phyloP scores from a whole-genome alignment of 2,888 invertebrate genomes.

The Melinaea menophilus region DNA sequence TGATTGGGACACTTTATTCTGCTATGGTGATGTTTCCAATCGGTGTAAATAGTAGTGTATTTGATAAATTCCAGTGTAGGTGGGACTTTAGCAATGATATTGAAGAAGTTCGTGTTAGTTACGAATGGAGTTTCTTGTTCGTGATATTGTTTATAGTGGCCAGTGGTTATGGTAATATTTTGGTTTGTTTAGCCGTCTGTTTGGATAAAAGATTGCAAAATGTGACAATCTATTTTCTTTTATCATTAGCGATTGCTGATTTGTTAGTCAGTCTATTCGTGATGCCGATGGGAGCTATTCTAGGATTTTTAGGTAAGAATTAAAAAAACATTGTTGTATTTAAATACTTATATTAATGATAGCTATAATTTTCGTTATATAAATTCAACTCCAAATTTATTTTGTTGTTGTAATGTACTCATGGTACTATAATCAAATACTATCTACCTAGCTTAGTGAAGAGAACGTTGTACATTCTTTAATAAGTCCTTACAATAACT shows the following conservation, averaged over 20 bases:
- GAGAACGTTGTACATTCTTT: too few relatives aligned
- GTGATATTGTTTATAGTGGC: conserved; percentile 91
- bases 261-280: conserved; percentile 94
- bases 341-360: neutral
- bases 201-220: conserved; percentile 94
- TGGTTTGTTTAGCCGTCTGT: conserved; percentile 95
- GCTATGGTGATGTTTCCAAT: conserved; percentile 52
- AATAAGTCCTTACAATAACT: too few relatives aligned
- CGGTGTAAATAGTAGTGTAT: conserved; percentile 42
- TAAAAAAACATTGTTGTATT: conserved; percentile 1
- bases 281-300: conserved; percentile 96
- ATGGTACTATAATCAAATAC: too few relatives aligned
- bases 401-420: too few relatives aligned
- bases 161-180: conserved; percentile 92
- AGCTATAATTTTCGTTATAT: too few relatives aligned
- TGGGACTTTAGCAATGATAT: conserved; percentile 56
- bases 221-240: conserved; percentile 96
- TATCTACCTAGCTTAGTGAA: too few relatives aligned
- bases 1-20: conserved; percentile 55
- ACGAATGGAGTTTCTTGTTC: conserved; percentile 91
- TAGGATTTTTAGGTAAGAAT: conserved; percentile 92
- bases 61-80: conserved; percentile 60
- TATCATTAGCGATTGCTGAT: conserved; percentile 96
- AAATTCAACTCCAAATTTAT: too few relatives aligned
- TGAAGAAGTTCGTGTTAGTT: conserved; percentile 51